Base-by-base conservation (phyloP, 1,140 invertebrate species). In the Drosophila mojavensis region DNA sequence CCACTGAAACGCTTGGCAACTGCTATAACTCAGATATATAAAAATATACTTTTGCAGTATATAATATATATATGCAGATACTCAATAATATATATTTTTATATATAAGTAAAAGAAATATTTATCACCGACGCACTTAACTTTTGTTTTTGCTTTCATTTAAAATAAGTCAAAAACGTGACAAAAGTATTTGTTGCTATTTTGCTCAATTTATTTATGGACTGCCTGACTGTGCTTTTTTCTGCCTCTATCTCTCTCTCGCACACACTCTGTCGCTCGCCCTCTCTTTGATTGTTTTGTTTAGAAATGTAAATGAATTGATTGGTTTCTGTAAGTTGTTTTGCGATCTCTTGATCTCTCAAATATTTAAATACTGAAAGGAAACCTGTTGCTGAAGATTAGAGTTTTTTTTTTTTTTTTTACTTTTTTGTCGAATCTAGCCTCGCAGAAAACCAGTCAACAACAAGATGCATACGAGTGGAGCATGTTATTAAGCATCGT, bases 101-200 rank as follows among this genome's bases (percentile, higher is more conserved):
- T 24, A 24, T 24, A 2, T 24, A 24, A 24, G 20, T 3, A 24
- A 0, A 24, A 24, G 30, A 39, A 11, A 39, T 39, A 39, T 39
- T 9, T 39, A 39, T 39, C 6, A 47, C 45, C 41, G 62, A 63
- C 51, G 63, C 76, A 63, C 48, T 45, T 45, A 50, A 33, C 11
- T 56, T 26, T 45, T 72, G 5, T 69, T 58, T 10, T 75, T 60
- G 33, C 24, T 20, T 36, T 53, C 47, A 33, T 48, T 58, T 47
- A 24, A 78, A 73, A 74, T 82, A 69, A 86, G 83, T 79, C 79
- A 83, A 89, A 88, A 88, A 88, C 83, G 83, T 88, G 83, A 88
- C 83, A 79, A 74, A 55, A 60, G 51, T 65, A 75, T 72, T 75
- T 70, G 28, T 50, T 65, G 50, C 41, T 79, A 71, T 83, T 68